A percentile compares a stretch with the other conserved stretches of the same genome.
Conservation (phyloP, 2,113 vertebrate species). For the Clinocottus analis region DNA sequence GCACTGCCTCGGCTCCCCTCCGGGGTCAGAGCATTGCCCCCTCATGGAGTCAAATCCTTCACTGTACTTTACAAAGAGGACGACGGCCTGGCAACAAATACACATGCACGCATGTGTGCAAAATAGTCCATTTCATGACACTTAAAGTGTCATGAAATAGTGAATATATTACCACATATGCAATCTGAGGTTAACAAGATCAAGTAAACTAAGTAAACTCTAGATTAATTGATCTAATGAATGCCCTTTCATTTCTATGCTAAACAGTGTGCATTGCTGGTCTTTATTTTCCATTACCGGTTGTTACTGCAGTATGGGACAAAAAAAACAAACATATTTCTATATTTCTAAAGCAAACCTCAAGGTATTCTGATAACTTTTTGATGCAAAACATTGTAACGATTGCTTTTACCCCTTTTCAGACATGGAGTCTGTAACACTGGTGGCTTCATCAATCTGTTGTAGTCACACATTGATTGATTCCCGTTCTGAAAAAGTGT, state of each 20-base stretch:
- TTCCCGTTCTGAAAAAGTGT: too few relatives aligned
- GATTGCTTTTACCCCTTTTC: too few relatives aligned
- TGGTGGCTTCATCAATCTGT: too few relatives aligned
- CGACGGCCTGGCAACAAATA: slow-evolving; percentile 10
- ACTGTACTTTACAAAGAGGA: slow-evolving; percentile 25
- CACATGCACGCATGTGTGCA: background rate
- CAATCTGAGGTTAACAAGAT: slow-evolving; percentile 12
- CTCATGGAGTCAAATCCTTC: slow-evolving; percentile 56
- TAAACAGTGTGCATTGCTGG: background rate
- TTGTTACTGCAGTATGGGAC: too few relatives aligned
- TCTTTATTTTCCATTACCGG: too few relatives aligned
- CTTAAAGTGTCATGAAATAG: too few relatives aligned
- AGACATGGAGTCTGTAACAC: too few relatives aligned
- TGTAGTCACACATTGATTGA: too few relatives aligned
- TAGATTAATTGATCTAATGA: background rate
- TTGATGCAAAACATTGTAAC: too few relatives aligned
- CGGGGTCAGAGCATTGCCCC: slow-evolving; percentile 56
- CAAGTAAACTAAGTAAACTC: slow-evolving; percentile 1
- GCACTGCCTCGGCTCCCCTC: slow-evolving; percentile 42
- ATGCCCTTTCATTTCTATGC: background rate
- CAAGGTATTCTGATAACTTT: too few relatives aligned
- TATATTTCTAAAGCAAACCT: too few relatives aligned
- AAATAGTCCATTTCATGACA: background rate
- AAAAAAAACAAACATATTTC: too few relatives aligned
- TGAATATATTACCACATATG: slow-evolving; percentile 5